Evolutionary conservation across 2,888 invertebrate species (phyloP).

Genomic region (Shargacucullia verbasci): DNA sequence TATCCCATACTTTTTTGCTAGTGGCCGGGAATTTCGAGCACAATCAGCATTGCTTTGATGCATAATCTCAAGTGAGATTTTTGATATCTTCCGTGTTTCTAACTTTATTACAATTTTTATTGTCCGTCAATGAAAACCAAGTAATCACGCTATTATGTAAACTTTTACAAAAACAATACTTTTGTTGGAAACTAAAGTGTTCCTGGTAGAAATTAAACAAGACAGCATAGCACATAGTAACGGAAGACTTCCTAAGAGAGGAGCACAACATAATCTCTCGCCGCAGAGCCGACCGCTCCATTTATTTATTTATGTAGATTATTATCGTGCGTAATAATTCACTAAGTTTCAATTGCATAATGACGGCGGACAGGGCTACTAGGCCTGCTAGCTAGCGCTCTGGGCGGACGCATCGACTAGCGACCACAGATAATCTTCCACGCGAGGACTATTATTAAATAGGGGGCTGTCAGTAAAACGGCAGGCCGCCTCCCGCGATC

Average conservation of each 20-base stretch:
- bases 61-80: slow-evolving; percentile 10
- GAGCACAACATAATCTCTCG: slow-evolving; percentile 68
- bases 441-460: slow-evolving; percentile 84
- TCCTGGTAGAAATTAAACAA: slow-evolving; percentile 12
- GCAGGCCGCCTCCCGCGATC: slow-evolving; percentile 66
- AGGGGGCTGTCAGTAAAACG: slow-evolving; percentile 78
- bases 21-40: slow-evolving; percentile 11
- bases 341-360: slow-evolving; percentile 89
- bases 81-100: slow-evolving; percentile 27
- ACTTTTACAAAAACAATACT: background rate
- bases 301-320: slow-evolving; percentile 88
- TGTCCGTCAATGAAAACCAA: slow-evolving; percentile 6
- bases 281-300: slow-evolving; percentile 68
- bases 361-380: slow-evolving; percentile 85
- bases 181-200: background rate
- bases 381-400: slow-evolving; percentile 68
- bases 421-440: slow-evolving; percentile 79
- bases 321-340: slow-evolving; percentile 88
- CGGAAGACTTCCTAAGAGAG: slow-evolving; percentile 48
- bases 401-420: slow-evolving; percentile 75
- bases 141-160: slow-evolving; percentile 5
- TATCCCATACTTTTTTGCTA: too few relatives aligned
- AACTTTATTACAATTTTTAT: slow-evolving; percentile 23
- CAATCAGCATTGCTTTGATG: slow-evolving; percentile 16
- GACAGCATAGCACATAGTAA: slow-evolving; percentile 18